Evolutionary conservation across 2,797 vertebrate genomes (phyloP).

Genomic region (Hippocampus kuda): DNA sequence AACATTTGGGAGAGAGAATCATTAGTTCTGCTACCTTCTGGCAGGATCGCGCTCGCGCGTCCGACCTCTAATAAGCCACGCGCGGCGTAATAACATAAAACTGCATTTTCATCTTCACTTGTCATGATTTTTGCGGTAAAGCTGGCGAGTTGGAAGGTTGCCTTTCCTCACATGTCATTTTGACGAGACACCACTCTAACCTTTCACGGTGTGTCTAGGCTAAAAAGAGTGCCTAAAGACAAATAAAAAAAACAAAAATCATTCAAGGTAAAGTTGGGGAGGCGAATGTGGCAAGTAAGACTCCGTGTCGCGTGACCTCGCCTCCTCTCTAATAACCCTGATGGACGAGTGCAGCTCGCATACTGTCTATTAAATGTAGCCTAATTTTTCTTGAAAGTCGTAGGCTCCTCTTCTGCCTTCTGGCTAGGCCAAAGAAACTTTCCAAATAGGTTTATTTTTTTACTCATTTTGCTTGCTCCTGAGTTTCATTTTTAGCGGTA

Average conservation of each 20-base stretch:
- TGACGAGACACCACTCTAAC: background rate
- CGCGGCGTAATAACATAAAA: background rate
- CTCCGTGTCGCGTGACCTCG: constrained; percentile 15
- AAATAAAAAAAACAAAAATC: background rate
- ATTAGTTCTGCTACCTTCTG: background rate
- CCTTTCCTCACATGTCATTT: background rate
- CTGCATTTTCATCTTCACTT: background rate
- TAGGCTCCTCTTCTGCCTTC: no score
- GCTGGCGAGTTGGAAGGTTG: background rate
- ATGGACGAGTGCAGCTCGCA: constrained; percentile 22
- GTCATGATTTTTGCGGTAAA: background rate
- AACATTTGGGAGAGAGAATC: constrained; percentile 1
- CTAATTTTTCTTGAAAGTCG: no score
- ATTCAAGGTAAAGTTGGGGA: background rate
- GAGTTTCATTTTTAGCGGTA: no score
- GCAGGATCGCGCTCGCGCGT: background rate
- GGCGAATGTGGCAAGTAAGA: constrained; percentile 5
- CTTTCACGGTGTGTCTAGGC: background rate
- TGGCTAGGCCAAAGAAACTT: no score
- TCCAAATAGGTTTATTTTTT: no score
- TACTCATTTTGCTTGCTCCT: no score
- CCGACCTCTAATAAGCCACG: background rate
- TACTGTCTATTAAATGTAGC: no score
- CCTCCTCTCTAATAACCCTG: constrained; percentile 28
- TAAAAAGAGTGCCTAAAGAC: background rate